Evolutionary conservation across 1,140 invertebrate genomes (phyloP), one percentile per base, ranked within the genome.

Genomic region (Hylyphantes graminicola): DNA sequence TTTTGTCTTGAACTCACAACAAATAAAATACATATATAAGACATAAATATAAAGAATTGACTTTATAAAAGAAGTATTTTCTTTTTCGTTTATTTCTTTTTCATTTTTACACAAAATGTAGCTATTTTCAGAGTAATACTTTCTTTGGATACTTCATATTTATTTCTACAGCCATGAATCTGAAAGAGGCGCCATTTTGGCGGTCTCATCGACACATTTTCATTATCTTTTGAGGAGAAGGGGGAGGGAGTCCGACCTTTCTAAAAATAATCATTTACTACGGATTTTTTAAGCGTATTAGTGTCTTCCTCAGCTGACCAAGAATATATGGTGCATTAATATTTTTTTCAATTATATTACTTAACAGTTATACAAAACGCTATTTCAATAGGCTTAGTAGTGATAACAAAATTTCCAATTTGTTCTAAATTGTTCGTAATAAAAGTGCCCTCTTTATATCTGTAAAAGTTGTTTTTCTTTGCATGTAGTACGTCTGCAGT

Each of bases 181-280:
- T 12, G 54, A 19, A 53, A 10, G 15, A 54, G 76, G 76, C 76
- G 76, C 76, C 76, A 67, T 53, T 65, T 78, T 15, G 76, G 50
- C 59, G 61, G 19, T 61, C 76, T 78, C 76, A 55, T 78, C 67
- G 76, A 61, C 76, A 67, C 76, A 35, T 35, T 78, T 78, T 67
- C 76, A 78, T 78, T 78, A 78, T 78, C 76, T 54, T 67, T 35
- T 5, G 5, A 35, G 35, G 35, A 35, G 35, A 35, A 35, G 35
- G 35, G 35, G 35, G 35, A 5, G 59, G 76, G 19, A 51, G 51
- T 64, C 48, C 61, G 63, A 78, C 48, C 65, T 78, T 78, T n/a
- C 76, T 78, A 78, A 78, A 78, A 78, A 78, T 65, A 78, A 53
- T 65, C 51, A 21, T n/a, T 35, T 35, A 35, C 35, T 35, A 35